Conservation (phyloP, 2,888 invertebrate genomes). For the Dolichomitus sp. region DNA sequence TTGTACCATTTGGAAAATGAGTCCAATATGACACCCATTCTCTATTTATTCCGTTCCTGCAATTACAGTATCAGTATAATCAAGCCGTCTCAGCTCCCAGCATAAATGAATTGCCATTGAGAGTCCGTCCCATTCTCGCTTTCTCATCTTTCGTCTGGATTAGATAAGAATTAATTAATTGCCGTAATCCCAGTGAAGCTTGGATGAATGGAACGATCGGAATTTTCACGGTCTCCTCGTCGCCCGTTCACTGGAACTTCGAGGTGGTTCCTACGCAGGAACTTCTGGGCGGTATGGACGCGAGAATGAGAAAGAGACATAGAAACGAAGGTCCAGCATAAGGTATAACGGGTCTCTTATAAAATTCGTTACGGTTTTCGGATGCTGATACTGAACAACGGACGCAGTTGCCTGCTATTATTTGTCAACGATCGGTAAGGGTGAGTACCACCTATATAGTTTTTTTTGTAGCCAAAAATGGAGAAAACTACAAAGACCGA, state of each 20-base stretch:
- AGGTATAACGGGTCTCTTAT: constrained; percentile 73
- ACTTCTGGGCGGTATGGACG: constrained; percentile 63
- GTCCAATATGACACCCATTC: not conserved
- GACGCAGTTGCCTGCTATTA: constrained; percentile 48
- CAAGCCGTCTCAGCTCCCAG: constrained; percentile 4
- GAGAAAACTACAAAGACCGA: constrained; percentile 19
- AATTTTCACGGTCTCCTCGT: constrained; percentile 58
- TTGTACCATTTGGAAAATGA: not conserved
- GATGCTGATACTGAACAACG: constrained; percentile 35
- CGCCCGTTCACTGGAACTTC: constrained; percentile 47
- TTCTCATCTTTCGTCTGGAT: constrained; percentile 16
- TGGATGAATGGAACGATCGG: constrained; percentile 62
- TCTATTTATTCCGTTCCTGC: not conserved
- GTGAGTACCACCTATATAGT: constrained; percentile 48
- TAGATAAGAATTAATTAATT: constrained; percentile 61
- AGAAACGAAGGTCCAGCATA: constrained; percentile 51
- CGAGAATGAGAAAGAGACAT: constrained; percentile 47
- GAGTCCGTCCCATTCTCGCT: constrained; percentile 1
- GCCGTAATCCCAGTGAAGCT: constrained; percentile 37
- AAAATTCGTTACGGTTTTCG: constrained; percentile 77
- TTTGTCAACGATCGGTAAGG: constrained; percentile 68
- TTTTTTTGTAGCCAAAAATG: constrained; percentile 23
- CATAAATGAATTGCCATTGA: not conserved
- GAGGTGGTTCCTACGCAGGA: constrained; percentile 48
- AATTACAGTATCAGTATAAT: constrained; percentile 18